Conservation (phyloP, 2,113 vertebrate genomes). For the Crypturellus undulatus region DNA sequence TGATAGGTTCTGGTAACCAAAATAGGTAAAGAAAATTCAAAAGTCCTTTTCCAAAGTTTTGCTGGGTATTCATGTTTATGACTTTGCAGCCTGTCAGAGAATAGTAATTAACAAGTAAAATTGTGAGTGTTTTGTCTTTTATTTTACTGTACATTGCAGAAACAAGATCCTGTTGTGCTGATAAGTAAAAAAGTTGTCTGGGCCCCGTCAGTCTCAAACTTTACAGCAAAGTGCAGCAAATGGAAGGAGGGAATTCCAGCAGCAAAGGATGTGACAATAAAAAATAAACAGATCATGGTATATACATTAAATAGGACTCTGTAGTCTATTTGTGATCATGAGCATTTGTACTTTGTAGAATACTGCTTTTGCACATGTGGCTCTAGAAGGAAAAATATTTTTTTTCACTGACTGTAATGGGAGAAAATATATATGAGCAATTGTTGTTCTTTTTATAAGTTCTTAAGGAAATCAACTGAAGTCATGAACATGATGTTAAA, state of each 20-base stretch:
- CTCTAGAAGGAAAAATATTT: not conserved
- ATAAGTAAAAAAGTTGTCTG: not conserved
- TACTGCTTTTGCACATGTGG: not conserved
- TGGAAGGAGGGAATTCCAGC: not conserved
- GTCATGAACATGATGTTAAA: not conserved
- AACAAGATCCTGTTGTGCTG: not conserved
- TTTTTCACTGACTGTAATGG: not conserved
- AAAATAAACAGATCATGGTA: not conserved
- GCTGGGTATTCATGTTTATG: rapidly evolving
- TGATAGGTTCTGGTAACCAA: not conserved
- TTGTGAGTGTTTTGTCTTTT: not conserved
- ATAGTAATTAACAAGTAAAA: not conserved
- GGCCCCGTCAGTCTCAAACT: not conserved
- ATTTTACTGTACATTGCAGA: not conserved
- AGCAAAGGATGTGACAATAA: not conserved
- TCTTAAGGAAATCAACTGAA: constrained; percentile 23
- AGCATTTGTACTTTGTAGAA: not conserved
- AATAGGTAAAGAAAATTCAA: not conserved
- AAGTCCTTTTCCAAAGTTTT: not conserved
- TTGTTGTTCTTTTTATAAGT: constrained; percentile 11
- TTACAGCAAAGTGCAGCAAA: not conserved
- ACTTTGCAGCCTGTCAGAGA: not conserved
- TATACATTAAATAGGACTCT: not conserved
- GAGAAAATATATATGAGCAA: not conserved
- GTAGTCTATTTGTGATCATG: not conserved